These are phyloP conservation scores for Platyura marginata DNA, from an alignment of 1,140 invertebrate species.

Conservation along the genomic window DNA sequence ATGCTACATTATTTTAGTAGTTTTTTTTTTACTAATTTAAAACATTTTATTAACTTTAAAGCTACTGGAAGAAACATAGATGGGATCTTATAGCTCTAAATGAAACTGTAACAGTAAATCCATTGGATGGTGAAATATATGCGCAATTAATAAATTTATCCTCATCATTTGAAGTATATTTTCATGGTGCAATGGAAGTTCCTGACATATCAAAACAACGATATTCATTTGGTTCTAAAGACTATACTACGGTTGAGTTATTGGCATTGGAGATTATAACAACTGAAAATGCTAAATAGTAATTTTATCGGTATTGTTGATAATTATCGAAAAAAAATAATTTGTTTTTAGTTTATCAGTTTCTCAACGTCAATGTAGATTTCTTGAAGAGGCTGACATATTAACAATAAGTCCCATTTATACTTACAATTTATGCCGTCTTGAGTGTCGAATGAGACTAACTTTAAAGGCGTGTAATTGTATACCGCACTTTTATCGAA, in stretches of 20 bases:
- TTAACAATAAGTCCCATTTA: constrained; percentile 39
- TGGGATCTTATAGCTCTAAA: constrained; percentile 30
- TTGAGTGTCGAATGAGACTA: constrained; percentile 39
- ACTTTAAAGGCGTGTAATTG: constrained; percentile 37
- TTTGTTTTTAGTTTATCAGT: constrained; percentile 28
- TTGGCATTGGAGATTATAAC: constrained; percentile 24
- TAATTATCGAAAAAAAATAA: no score
- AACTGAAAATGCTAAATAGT: constrained; percentile 18
- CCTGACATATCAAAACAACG: constrained; percentile 33
- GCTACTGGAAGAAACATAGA: constrained; percentile 32
- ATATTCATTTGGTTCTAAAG: constrained; percentile 25
- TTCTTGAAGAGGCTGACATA: constrained; percentile 37
- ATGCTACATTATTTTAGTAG: no score
- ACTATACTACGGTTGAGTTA: constrained; percentile 22
- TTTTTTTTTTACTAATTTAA: no score
- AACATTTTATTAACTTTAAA: no score
- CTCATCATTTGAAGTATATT: constrained; percentile 35
- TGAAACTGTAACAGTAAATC: constrained; percentile 38
- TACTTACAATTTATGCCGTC: constrained; percentile 40
- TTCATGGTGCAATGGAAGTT: constrained; percentile 34
- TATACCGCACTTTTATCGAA: constrained; percentile 37
- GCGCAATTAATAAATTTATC: constrained; percentile 47
- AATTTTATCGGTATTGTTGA: no score
- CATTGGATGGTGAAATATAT: constrained; percentile 47
- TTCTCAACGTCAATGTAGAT: constrained; percentile 40